Evolutionary conservation across 1,140 invertebrate genomes (phyloP).

Genomic region (Melanaphis sacchari): DNA sequence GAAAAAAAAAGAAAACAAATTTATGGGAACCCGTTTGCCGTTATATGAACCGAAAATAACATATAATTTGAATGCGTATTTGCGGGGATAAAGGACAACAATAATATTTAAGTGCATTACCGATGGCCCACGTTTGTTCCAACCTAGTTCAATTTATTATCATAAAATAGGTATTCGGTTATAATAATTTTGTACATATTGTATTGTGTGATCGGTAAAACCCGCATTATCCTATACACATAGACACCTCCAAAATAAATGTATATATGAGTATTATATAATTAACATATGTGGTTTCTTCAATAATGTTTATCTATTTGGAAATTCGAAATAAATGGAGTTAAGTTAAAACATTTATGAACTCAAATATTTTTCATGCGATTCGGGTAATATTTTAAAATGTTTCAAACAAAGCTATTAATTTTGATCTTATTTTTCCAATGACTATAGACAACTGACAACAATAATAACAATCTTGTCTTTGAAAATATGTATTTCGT

Average conservation of each 20-base stretch:
- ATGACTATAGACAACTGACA: not conserved
- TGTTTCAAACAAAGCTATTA: no score
- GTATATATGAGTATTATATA: no score
- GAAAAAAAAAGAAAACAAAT: not conserved
- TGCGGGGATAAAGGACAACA: not conserved
- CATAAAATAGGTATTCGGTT: not conserved
- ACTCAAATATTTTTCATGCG: not conserved
- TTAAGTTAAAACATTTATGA: no score
- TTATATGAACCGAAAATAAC: not conserved
- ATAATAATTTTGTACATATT: not conserved
- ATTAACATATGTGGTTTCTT: not conserved
- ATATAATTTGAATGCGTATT: not conserved
- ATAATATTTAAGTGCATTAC: not conserved
- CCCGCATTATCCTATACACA: not conserved
- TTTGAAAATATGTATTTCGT: not conserved
- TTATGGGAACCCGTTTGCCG: not conserved
- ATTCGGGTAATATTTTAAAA: not conserved
- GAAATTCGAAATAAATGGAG: not conserved
- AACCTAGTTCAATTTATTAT: not conserved
- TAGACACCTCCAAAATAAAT: not conserved
- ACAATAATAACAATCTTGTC: not conserved
- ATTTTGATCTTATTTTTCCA: no score
- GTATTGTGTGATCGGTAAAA: not conserved
- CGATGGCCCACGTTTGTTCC: not conserved
- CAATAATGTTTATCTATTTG: not conserved